These are phyloP conservation scores for Lampropteryx suffumata DNA, from an alignment of 2,888 invertebrate species.

Conservation along the genomic window DNA sequence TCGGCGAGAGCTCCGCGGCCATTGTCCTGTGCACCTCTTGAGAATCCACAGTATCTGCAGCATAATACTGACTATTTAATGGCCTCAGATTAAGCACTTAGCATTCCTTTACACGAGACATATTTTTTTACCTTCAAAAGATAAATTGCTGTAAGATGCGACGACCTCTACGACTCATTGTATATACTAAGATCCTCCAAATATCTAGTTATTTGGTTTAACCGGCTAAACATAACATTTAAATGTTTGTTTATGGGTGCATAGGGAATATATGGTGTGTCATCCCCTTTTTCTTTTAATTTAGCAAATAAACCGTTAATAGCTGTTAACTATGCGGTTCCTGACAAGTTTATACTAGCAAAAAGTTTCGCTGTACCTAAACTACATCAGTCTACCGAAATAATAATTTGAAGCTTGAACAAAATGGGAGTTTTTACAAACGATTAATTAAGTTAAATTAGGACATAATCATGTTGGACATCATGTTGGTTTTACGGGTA, in stretches of 20 bases:
- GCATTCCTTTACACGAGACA: conserved; percentile 37
- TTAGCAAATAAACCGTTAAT: background rate
- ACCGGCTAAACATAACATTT: too few relatives aligned
- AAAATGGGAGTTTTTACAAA: too few relatives aligned
- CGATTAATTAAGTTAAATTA: too few relatives aligned
- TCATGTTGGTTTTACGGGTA: too few relatives aligned
- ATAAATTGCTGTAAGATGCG: conserved; percentile 21
- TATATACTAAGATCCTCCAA: background rate
- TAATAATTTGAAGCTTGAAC: too few relatives aligned
- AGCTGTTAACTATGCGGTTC: background rate
- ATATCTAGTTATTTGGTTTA: too few relatives aligned
- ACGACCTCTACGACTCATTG: conserved; percentile 6
- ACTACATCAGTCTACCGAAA: too few relatives aligned
- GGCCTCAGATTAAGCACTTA: conserved; percentile 55
- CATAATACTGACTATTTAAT: conserved; percentile 42
- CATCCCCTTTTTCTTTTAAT: too few relatives aligned
- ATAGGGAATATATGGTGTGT: too few relatives aligned
- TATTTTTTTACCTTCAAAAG: conserved; percentile 33
- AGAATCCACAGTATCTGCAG: conserved; percentile 45
- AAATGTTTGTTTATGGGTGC: too few relatives aligned
- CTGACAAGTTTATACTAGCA: background rate
- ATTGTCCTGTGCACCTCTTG: conserved; percentile 69
- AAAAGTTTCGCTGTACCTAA: too few relatives aligned
- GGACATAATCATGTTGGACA: too few relatives aligned
- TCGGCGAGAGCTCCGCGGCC: conserved; percentile 44